Base-by-base conservation (phyloP, 2,113 vertebrate species). In the Macrotus californicus region DNA sequence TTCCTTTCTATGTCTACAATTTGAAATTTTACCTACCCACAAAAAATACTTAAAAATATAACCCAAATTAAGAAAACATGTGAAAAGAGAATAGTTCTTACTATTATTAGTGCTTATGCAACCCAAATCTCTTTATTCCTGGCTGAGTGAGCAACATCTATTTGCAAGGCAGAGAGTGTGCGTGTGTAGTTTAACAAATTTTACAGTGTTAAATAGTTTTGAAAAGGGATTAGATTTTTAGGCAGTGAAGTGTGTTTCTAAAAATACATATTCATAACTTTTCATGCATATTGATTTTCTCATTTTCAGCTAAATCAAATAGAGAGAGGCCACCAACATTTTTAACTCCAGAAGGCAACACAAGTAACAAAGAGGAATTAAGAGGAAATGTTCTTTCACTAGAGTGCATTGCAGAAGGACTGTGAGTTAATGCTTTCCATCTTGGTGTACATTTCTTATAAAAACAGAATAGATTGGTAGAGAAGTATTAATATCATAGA, bases 381-480 rank as follows among this genome's bases (percentile, higher is more conserved):
- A 99, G 99, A 98, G 99, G 99, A 98, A 98, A 99, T 82, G 97
- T 98, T 70, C 98, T 99, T 97, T 98, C 99, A 82, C 97, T 99
- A 96, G 99, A 99, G 97, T 99, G 99, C 95, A 99, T 99, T 12
- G 99, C 99, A 36, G 99, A 99, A 96, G 99, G 99, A 97, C 98
- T 99, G 99, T 99, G 98, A 99, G 99, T 99, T 91, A 75, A 64
- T 6, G 61, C 34, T 66, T 85, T 84, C 34, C 89, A 48, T 93
- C 26, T 76, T 66, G 22, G 82, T 91, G 16, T 34, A 31, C 50
- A 59, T 66, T 73, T 96, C 75, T 75, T 81, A 73, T 70, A 59
- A 91, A 76, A 66, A 88, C 52, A 56, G 56, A 79, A 19, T 29
- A 64, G 41, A 19, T 41, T 79, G 9, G 11, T 43, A 66, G 41